These are phyloP conservation scores for Canis aureus DNA, from an alignment of 2,113 vertebrate genomes.

Conservation along the genomic window DNA sequence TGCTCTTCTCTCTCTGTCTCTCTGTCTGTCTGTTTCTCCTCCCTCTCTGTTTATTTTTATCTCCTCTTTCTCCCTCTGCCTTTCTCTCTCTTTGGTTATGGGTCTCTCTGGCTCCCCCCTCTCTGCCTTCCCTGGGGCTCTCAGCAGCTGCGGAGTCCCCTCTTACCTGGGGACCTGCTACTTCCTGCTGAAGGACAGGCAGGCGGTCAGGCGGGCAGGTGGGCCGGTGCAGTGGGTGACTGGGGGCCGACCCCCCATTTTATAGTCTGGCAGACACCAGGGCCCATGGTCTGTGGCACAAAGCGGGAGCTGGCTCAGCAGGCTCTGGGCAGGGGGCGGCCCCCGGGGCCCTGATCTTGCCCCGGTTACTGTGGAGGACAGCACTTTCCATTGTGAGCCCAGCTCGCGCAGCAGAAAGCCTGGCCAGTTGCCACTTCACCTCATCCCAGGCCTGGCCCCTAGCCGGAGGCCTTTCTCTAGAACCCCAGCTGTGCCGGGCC, in stretches of 20 bases:
- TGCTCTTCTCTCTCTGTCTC: too few species aligned
- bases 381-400: constrained; percentile 59
- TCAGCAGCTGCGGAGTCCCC: not conserved
- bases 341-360: not conserved
- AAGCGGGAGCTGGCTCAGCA: constrained; percentile 73
- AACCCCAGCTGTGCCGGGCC: too few species aligned
- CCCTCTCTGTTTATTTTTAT: too few species aligned
- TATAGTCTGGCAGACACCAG: constrained; percentile 77
- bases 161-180: constrained; percentile 69
- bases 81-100: not conserved
- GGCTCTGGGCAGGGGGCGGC: not conserved
- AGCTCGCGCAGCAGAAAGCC: not conserved
- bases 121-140: not conserved
- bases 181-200: constrained; percentile 46
- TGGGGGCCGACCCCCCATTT: constrained; percentile 67
- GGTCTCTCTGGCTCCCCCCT: not conserved
- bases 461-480: not conserved
- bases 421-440: not conserved
- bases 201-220: not conserved
- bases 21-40: rapidly evolving
- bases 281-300: constrained; percentile 51
- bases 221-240: constrained; percentile 14
- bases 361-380: not conserved
- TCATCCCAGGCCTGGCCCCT: not conserved
- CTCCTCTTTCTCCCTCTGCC: not conserved